These are phyloP conservation scores for Thaumatotibia leucotreta DNA, from an alignment of 1,140 invertebrate species.

Conservation along the genomic window DNA sequence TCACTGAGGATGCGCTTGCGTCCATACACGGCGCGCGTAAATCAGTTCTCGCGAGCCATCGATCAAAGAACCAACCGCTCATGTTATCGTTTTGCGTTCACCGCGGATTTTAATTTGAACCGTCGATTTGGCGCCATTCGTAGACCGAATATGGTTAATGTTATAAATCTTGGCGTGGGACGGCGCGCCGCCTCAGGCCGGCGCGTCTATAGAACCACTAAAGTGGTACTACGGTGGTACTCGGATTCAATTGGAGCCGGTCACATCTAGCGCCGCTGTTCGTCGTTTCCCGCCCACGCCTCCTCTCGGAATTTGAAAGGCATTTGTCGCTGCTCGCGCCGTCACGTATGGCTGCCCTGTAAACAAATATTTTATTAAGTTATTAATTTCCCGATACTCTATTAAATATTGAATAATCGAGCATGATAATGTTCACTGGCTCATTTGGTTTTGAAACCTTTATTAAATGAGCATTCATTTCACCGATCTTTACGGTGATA, in stretches of 20 bases:
- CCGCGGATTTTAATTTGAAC: conserved; percentile 67
- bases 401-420: neutral
- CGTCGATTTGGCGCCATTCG: conserved; percentile 71
- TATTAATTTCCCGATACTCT: conserved; percentile 42
- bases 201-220: conserved; percentile 22
- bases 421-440: neutral
- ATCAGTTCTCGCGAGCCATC: conserved; percentile 52
- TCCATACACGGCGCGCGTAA: conserved; percentile 42
- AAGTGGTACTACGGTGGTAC: conserved; percentile 22
- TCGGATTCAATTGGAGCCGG: conserved; percentile 56
- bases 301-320: conserved; percentile 70
- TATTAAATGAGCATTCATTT: conserved; percentile 7
- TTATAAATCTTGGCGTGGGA: conserved; percentile 68
- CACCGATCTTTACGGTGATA: conserved; percentile 5
- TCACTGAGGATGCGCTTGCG: conserved; percentile 25
- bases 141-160: conserved; percentile 72
- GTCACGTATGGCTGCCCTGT: conserved; percentile 46
- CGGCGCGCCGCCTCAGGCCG: conserved; percentile 32
- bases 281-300: conserved; percentile 55
- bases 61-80: conserved; percentile 43
- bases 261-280: conserved; percentile 48
- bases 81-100: conserved; percentile 63
- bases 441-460: neutral
- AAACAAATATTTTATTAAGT: conserved; percentile 50
- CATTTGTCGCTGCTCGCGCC: conserved; percentile 60